Evolutionary conservation across 2,888 invertebrate genomes (phyloP), one percentile per base, ranked within the genome.

Genomic region (Ceraclea dissimilis): DNA sequence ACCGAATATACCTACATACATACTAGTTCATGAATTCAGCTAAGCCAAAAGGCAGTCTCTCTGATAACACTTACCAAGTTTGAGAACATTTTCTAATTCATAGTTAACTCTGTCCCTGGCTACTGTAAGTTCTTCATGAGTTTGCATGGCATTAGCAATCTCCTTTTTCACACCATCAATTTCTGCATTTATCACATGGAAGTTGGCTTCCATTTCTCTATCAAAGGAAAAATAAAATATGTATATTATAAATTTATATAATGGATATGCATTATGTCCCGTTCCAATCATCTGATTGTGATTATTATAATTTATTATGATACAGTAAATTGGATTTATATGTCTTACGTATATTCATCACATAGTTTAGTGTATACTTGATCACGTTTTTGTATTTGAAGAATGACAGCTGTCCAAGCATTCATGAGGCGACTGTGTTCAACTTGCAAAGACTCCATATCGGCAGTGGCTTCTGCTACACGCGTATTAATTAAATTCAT

Each of bases 371-470:
- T 79, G 57, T 81, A 78, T 1, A 84, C 79, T 63, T 80, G 82
- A 67, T 90, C 88, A 19, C 88, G 71, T 57, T 85, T 82, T 19
- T 80, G 76, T 59, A 90, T 86, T 56, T 84, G 84, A 11, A 83
- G 74, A 2, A 90, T 77, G 43, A 89, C 85, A 13, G 85, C 82
- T 66, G 86, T 84, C 90, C 90, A 90, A 5, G 86, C 78, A 64
- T 82, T 82, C 60, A 85, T 77, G 17, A 90, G 72, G 2, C 83
- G 81, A 39, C 82, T 81, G 60, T 87, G 83, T 64, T 90, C 89
- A 49, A 80, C 72, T 64, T 86, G 83, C 50, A 89, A 67, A 19
- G 82, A 84, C 66, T 88, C 86, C 19, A 90, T 71, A 66, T 90
- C 89, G 0, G 84, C 81, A 59, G 84, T 84, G n/a, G 85, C 85